phyloP scores from a whole-genome alignment of 2,888 invertebrate species.

The Osmoderma eremita region DNA sequence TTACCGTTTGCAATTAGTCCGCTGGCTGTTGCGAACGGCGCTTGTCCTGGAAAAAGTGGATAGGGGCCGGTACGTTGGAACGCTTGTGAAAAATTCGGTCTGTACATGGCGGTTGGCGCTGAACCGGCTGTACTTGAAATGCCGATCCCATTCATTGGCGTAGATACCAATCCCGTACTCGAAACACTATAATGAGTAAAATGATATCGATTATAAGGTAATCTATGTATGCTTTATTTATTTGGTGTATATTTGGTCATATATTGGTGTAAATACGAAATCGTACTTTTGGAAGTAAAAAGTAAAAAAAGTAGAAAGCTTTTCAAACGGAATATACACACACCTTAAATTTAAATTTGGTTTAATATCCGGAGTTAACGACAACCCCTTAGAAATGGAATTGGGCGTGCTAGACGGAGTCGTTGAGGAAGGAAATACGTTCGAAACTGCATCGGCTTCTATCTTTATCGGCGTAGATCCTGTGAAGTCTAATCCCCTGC shows the following conservation, averaged over 20 bases:
- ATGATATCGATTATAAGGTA: slow-evolving; percentile 12
- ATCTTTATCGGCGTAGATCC: slow-evolving; percentile 59
- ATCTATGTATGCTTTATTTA: neutral
- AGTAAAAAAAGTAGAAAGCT: neutral
- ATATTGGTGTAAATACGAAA: neutral
- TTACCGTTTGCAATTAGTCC: slow-evolving; percentile 62
- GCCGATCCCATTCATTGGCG: slow-evolving; percentile 61
- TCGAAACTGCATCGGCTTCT: slow-evolving; percentile 59
- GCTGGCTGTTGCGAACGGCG: slow-evolving; percentile 57
- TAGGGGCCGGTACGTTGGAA: slow-evolving; percentile 72
- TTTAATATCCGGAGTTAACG: slow-evolving; percentile 62
- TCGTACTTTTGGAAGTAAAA: neutral
- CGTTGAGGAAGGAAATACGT: slow-evolving; percentile 61
- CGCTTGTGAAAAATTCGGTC: slow-evolving; percentile 78
- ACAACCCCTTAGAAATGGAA: slow-evolving; percentile 65
- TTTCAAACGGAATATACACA: neutral
- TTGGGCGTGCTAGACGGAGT: slow-evolving; percentile 66
- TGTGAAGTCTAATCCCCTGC: slow-evolving; percentile 60
- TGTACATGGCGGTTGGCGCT: slow-evolving; percentile 73
- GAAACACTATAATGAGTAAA: slow-evolving; percentile 54
- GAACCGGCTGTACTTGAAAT: slow-evolving; percentile 63
- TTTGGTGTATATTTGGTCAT: neutral
- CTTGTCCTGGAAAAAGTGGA: slow-evolving; percentile 63
- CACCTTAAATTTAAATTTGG: slow-evolving; percentile 61
- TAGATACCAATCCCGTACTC: slow-evolving; percentile 55